Evolutionary conservation across 2,888 invertebrate species (phyloP).

Genomic region (Drosophila anomalata): DNA sequence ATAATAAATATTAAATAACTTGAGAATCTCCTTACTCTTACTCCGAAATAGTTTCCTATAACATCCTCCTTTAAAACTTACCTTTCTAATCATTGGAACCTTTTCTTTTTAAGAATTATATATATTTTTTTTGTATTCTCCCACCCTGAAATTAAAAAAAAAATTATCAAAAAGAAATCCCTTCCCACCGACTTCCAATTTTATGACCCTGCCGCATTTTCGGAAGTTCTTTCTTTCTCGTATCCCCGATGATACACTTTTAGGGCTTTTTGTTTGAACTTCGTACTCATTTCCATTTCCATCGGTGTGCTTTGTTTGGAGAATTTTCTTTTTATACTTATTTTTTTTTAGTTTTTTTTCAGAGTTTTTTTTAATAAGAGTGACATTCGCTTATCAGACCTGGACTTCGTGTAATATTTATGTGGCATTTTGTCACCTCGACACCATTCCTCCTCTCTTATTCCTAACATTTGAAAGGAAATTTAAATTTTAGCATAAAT

Average conservation of each 20-base stretch:
- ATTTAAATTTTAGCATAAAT: constrained; percentile 78
- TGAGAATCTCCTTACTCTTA: no score
- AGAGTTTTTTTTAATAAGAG: constrained; percentile 59
- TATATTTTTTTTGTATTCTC: neutral
- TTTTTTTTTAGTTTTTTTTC: constrained; percentile 38
- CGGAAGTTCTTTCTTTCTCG: constrained; percentile 58
- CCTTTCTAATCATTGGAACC: neutral
- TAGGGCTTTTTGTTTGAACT: constrained; percentile 30
- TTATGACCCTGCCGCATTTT: constrained; percentile 38
- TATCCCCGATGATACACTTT: constrained; percentile 22
- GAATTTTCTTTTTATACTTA: constrained; percentile 40
- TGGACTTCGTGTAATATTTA: constrained; percentile 65
- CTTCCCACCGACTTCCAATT: constrained; percentile 30
- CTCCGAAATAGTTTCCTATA: no score
- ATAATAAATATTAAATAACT: no score
- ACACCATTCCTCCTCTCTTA: constrained; percentile 46
- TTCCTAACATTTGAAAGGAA: constrained; percentile 59
- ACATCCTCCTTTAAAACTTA: no score
- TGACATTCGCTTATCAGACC: constrained; percentile 74
- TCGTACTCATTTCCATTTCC: constrained; percentile 39
- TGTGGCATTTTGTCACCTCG: constrained; percentile 72
- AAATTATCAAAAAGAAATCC: constrained; percentile 9
- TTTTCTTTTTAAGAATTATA: neutral
- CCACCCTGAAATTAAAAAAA: constrained; percentile 4
- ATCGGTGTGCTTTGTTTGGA: constrained; percentile 26